A percentile compares a stretch with the other conserved stretches of the same genome.
phyloP scores from a whole-genome alignment of 2,113 vertebrate species.

The Parotia lawesii region DNA sequence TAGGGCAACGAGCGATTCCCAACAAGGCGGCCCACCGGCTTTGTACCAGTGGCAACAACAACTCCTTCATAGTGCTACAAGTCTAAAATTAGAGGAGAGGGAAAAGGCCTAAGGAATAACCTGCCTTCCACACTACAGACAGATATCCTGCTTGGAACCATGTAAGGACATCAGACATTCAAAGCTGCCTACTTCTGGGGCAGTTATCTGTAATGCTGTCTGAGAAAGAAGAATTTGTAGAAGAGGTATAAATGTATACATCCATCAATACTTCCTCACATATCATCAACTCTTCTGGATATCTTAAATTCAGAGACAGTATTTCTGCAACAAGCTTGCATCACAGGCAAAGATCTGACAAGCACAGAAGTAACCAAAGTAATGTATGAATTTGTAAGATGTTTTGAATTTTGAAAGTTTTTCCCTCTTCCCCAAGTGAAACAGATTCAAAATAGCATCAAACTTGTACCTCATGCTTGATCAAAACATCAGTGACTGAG shows the following conservation, averaged over 20 bases:
- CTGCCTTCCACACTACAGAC: background rate
- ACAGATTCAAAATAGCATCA: background rate
- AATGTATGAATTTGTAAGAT: background rate
- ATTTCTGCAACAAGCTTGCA: background rate
- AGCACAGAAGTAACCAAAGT: background rate
- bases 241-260: conserved; percentile 10
- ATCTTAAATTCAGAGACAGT: background rate
- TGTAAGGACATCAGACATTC: background rate
- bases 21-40: background rate
- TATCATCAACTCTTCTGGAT: background rate
- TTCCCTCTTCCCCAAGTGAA: background rate
- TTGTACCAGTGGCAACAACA: conserved; percentile 1
- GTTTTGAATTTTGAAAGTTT: background rate
- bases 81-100: conserved; percentile 37
- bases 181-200: conserved; percentile 15
- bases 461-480: background rate
- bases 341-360: background rate
- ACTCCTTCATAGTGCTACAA: background rate
- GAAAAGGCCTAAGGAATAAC: conserved; percentile 14
- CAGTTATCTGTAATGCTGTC: background rate
- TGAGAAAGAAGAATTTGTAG: background rate
- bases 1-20: conserved; percentile 32
- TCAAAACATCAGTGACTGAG: background rate
- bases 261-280: background rate
- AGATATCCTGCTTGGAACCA: background rate